Evolutionary conservation across 2,888 invertebrate species (phyloP).

Genomic region (Hyposoter dolosus): DNA sequence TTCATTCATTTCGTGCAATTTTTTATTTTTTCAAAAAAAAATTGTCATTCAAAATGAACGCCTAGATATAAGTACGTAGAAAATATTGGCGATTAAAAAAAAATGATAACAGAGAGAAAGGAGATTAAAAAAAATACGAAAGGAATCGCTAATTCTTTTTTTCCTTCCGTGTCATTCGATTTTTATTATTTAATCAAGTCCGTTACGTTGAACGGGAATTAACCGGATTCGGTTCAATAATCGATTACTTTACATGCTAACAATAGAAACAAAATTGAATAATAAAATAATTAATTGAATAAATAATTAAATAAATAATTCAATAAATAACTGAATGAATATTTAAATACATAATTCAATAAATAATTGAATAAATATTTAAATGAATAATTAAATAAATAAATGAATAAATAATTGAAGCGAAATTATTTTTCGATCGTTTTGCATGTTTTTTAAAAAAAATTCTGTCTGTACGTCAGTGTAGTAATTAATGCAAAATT

Average conservation of each 20-base stretch:
- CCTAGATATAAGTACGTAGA: not conserved
- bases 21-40: not conserved
- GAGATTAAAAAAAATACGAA: not conserved
- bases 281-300: no score
- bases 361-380: no score
- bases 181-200: no score
- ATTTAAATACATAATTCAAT: not conserved
- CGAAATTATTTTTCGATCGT: not conserved
- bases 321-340: no score
- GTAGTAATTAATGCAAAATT: conserved; percentile 36
- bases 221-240: no score
- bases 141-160: no score
- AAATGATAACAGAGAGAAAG: not conserved
- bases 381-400: no score
- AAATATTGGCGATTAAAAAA: not conserved
- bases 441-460: not conserved
- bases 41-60: not conserved
- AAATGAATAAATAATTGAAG: not conserved
- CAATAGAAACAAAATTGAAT: no score
- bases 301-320: no score
- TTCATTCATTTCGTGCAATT: not conserved
- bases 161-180: no score
- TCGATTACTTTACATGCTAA: no score
- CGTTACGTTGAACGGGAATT: no score
- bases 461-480: conserved; percentile 14